phyloP scores from a whole-genome alignment of 2,113 vertebrate genomes.

The Peromyscus californicus region DNA sequence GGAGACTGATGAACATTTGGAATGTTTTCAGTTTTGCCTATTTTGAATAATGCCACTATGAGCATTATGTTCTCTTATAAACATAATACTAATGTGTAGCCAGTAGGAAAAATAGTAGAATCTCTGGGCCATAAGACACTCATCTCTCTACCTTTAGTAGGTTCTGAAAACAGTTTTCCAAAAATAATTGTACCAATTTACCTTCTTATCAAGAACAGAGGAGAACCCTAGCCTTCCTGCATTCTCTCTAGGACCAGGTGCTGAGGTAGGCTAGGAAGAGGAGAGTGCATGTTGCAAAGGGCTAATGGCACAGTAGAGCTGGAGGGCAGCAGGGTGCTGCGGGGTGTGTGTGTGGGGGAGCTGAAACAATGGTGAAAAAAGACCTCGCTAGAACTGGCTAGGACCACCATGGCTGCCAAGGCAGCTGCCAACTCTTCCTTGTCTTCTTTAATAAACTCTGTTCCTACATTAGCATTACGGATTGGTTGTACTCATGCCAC shows the following conservation, averaged over 20 bases:
- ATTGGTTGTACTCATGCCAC: not conserved
- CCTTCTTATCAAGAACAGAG: not conserved
- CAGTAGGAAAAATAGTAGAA: not conserved
- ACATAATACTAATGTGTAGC: not conserved
- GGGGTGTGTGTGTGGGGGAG: too few relatives aligned
- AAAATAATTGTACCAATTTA: not conserved
- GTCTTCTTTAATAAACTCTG: not conserved
- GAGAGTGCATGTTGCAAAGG: not conserved
- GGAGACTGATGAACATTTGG: not conserved
- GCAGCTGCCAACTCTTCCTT: not conserved
- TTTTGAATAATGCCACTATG: constrained; percentile 1
- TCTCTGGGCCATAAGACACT: not conserved
- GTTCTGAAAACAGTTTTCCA: constrained; percentile 12
- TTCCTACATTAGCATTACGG: not conserved
- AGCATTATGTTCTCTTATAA: not conserved
- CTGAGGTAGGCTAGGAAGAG: not conserved
- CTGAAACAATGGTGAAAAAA: not conserved
- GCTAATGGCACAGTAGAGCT: not conserved
- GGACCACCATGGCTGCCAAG: not conserved
- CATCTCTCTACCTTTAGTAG: not conserved
- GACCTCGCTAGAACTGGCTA: not conserved
- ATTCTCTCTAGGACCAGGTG: not conserved
- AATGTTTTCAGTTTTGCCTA: constrained; percentile 20
- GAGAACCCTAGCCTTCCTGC: not conserved
- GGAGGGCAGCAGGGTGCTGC: not conserved